Evolutionary conservation across 2,113 vertebrate genomes (phyloP).

Genomic region (Falco punctatus): DNA sequence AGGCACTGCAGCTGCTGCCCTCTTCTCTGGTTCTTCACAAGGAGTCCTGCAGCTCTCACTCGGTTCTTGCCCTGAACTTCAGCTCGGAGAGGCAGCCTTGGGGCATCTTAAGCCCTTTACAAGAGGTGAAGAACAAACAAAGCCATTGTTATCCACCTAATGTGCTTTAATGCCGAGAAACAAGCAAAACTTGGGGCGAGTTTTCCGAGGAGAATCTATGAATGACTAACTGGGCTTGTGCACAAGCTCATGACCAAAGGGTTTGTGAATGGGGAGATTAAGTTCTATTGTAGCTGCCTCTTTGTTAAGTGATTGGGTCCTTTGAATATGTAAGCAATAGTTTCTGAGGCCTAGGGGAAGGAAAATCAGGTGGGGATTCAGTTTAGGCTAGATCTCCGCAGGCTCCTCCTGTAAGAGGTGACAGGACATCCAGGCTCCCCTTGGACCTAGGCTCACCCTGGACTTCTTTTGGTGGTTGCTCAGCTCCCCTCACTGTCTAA

Average conservation of each 20-base stretch:
- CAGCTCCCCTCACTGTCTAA: not conserved
- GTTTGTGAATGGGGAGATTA: not conserved
- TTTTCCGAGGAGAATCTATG: not conserved
- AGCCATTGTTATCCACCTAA: not conserved
- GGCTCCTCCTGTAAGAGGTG: not conserved
- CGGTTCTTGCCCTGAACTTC: not conserved
- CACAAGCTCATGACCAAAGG: not conserved
- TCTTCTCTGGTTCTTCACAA: not conserved
- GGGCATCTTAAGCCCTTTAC: not conserved
- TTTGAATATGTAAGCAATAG: not conserved
- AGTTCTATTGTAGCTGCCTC: not conserved
- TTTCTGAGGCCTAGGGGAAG: not conserved
- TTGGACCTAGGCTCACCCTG: not conserved
- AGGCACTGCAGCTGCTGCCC: not conserved
- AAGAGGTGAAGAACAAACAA: not conserved
- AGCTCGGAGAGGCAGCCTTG: not conserved
- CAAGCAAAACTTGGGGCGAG: not conserved
- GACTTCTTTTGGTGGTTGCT: not conserved
- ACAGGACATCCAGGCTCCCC: not conserved
- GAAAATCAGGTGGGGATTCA: not conserved
- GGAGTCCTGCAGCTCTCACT: not conserved
- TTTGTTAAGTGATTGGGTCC: not conserved
- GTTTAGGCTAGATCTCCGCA: not conserved
- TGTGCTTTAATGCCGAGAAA: not conserved
- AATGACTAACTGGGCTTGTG: not conserved